Base-by-base conservation (phyloP, 2,113 vertebrate species). In the Mixornis gularis region DNA sequence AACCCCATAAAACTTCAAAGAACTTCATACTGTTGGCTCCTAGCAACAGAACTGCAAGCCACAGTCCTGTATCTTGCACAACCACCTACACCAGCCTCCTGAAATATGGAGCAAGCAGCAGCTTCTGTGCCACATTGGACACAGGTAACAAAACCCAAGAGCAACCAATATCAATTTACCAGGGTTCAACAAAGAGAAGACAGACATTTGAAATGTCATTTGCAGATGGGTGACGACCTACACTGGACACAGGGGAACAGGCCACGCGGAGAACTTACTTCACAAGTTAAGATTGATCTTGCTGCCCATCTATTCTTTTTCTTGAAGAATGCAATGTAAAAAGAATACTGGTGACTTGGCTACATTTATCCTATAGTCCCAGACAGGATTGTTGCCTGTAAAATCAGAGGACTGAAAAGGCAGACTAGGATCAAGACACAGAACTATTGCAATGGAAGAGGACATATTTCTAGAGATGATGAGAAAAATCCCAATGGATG, bases 1-100 rank as follows among this genome's bases (percentile, higher is more conserved):
- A 29, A 1, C 1, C 29, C 76, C 64, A 55, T 59, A 36, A 87
- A 93, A 86, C 63, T 89, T 79, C 59, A 58, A 87, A 89, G 74
- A 82, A 88, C 87, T 87, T 89, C 40, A 69, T 80, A n/a, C 52
- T 49, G 13, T 59, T 78, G 84, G 56, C n/a, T 89, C 89, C 90
- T 95, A 93, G 86, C 66, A 95, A 91, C 90, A 88, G 81, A 72
- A 91, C 26, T 71, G 71, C 59, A 93, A 96, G 56, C 76, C 52
- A 56, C 36, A 21, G 13, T 79, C 82, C 68, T 0, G 0, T 79
- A 93, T 65, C 79, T 76, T 72, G 29, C 70, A 85, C 66, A 94
- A 53, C 81, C 79, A 94, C 81, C 82, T 78, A 93, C 91, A 85
- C 34, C 36, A 89, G 58, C 77, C 85, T 94, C 64, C 55, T 56